Base-by-base conservation (phyloP, 2,797 vertebrate genomes). In the Lophotriccus pileatus region DNA sequence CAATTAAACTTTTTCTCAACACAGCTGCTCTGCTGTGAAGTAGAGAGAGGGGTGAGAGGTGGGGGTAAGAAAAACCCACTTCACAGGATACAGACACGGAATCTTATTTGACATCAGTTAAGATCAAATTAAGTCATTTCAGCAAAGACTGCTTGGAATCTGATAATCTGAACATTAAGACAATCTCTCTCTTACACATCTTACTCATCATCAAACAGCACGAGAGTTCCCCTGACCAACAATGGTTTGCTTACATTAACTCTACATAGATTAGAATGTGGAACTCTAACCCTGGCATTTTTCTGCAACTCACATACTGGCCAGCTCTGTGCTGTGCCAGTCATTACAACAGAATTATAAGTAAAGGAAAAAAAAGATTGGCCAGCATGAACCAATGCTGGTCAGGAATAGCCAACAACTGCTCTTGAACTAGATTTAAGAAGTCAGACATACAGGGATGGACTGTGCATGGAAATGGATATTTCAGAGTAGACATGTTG, bases 241-340 rank as follows among this genome's bases (percentile, higher is more conserved):
- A 47, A 13, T 20, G 28, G 23, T 81, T 73, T 32, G 15, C 28
- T 92, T 84, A 83, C 12, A 14, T 13, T 64, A 60, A 69, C 3
- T 10, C 15, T 24, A 47, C 11, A 14, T 1, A 3, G 36, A 67
- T 47, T 52, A 46, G 23, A 44, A 47, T 0, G 2, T 36, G 30
- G 36, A 79, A 47, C 24, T 56, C 37, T 41, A 89, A 89, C 17
- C 21, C 62, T 43, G 44, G 41, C 21, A 28, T 76, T 79, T 59
- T 27, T 25, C 37, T 53, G 53, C 74, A 72, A 68, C 22, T 84
- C 49, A 41, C 47, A 64, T 60, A 87, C 64, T 52, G 58, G 34
- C 19, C 85, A 88, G 69, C 53, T 78, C 77, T 50, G 39, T 43
- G 25, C 37, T 47, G 23, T 24, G n/a, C 47, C 84, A 74, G 34